Evolutionary conservation across 2,797 vertebrate species (phyloP), one percentile per base, ranked within the genome.

Genomic region (Oreochromis grahami): DNA sequence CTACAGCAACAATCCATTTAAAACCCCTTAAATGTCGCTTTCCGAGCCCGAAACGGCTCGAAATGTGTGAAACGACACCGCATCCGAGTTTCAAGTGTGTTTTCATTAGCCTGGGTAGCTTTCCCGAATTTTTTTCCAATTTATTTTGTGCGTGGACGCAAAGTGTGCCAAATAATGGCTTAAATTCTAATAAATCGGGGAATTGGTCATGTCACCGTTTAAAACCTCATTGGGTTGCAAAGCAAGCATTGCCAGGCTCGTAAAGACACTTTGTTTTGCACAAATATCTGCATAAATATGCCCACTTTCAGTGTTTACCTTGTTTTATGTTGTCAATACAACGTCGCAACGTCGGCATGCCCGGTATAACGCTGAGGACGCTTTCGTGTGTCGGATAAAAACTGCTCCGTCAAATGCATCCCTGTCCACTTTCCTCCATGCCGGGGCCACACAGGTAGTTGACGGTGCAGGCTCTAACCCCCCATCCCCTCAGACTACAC

Each of bases 401-500:
- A 65, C 77, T 86, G 82, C 84, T 86, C 94, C 93, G 84, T 95
- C 95, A 88, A 89, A 95, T 94, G 94, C 93, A 96, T 95, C 96
- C 94, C 86, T 93, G 89, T 86, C 87, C 90, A 86, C 91, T 93
- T 95, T 96, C 94, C 95, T 91, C 93, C 93, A 90, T 91, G 88
- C 93, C 84, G 96, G 92, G 98, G 97, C 98, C 98, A 98, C 98
- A 98, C 98, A 99, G 98, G 98, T 98, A 98, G 98, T 93, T 77
- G 90, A 92, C 91, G 94, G 92, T 94, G 94, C 93, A 93, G 91
- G 83, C 90, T 88, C 88, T 77, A 94, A 93, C 93, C 95, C 95
- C 95, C 96, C 97, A 97, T 97, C 96, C 94, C 95, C 41, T 94
- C 93, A 90, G 90, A 90, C 93, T 89, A 90, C 90, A 91, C 85